Conservation (phyloP, 2,888 invertebrate genomes). For the Lithosia quadra region DNA sequence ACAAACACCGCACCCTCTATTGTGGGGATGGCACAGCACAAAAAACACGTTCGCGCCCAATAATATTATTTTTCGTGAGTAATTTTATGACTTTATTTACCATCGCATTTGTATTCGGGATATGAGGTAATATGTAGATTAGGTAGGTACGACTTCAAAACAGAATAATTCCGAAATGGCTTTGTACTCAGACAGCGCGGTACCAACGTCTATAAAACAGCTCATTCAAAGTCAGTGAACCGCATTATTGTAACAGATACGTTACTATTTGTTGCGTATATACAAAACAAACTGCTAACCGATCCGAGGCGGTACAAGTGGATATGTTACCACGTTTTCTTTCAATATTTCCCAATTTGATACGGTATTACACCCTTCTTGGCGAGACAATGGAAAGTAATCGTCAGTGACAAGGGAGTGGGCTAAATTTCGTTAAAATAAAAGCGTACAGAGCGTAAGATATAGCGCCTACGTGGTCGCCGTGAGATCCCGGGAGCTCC, state of each 20-base stretch:
- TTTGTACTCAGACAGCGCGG: conserved; percentile 36
- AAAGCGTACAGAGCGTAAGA: conserved; percentile 85
- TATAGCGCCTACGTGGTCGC: conserved; percentile 86
- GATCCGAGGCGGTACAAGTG: conserved; percentile 64
- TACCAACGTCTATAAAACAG: conserved; percentile 39
- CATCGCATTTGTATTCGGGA: conserved; percentile 58
- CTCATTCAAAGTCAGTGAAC: conserved; percentile 37
- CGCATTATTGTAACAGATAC: conserved; percentile 29
- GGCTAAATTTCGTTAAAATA: conserved; percentile 87
- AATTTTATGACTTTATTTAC: conserved; percentile 82
- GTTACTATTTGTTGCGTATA: conserved; percentile 23
- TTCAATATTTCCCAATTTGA: conserved; percentile 86
- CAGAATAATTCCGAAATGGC: conserved; percentile 36
- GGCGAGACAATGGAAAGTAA: conserved; percentile 83
- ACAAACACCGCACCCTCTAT: conserved; percentile 76
- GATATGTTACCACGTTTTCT: conserved; percentile 81
- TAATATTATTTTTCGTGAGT: conserved; percentile 76
- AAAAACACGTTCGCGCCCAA: conserved; percentile 76
- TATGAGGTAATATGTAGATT: conserved; percentile 53
- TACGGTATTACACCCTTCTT: conserved; percentile 73
- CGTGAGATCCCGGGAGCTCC: conserved; percentile 77
- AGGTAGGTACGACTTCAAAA: conserved; percentile 37
- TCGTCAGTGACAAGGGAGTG: conserved; percentile 82
- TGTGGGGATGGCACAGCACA: conserved; percentile 66
- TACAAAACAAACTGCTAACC: conserved; percentile 49